phyloP scores from a whole-genome alignment of 2,797 vertebrate genomes.

The Neoniphon sammara region DNA sequence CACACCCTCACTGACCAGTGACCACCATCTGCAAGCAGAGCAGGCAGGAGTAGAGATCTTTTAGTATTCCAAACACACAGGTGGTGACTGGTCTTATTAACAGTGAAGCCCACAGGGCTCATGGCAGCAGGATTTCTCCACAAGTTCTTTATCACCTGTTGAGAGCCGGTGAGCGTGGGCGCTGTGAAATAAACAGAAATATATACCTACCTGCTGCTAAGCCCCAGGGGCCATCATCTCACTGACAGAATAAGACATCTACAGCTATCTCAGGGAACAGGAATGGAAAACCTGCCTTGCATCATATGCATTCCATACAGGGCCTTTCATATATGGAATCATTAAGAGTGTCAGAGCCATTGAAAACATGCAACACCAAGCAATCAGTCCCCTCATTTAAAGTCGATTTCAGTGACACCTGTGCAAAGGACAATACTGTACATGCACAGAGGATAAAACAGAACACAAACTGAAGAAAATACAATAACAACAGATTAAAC shows the following conservation, averaged over 20 bases:
- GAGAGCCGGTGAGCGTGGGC: constrained; percentile 50
- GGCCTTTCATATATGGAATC: no score
- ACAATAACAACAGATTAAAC: neutral
- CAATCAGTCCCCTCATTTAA: neutral
- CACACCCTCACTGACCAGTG: constrained; percentile 27
- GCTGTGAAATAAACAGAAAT: constrained; percentile 63
- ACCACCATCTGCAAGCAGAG: constrained; percentile 36
- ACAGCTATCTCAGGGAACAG: constrained; percentile 21
- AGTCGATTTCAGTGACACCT: neutral
- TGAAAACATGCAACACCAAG: constrained; percentile 1
- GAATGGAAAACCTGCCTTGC: no score
- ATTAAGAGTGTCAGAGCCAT: neutral
- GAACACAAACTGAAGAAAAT: neutral
- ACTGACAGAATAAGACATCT: constrained; percentile 63
- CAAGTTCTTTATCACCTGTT: constrained; percentile 68
- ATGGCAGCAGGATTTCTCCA: constrained; percentile 53
- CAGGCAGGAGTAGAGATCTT: constrained; percentile 22
- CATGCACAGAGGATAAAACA: neutral
- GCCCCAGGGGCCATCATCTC: constrained; percentile 61
- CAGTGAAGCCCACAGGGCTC: constrained; percentile 59
- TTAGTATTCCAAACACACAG: constrained; percentile 66
- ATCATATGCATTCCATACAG: no score
- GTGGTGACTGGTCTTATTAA: constrained; percentile 64
- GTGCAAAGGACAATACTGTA: neutral
- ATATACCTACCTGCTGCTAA: constrained; percentile 51